Evolutionary conservation across 2,797 vertebrate genomes (phyloP).

Genomic region (Micrastur ruficollis): DNA sequence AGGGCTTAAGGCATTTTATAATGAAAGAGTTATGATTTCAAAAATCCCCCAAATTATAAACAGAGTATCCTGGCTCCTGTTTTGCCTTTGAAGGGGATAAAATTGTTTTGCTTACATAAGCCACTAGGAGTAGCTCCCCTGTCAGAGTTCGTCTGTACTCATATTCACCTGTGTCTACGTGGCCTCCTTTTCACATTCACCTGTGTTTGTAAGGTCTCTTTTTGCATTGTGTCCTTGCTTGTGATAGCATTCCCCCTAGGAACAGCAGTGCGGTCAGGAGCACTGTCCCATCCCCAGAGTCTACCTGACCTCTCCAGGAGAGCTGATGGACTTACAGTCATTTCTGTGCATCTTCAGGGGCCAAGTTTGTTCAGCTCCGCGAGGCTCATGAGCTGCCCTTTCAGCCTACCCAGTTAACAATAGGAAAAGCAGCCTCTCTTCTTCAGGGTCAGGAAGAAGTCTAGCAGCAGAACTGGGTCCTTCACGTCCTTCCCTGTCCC

Average conservation of each 20-base stretch:
- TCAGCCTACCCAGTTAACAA: background rate
- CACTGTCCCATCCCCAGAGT: background rate
- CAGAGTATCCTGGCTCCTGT: constrained; percentile 23
- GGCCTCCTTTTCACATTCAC: background rate
- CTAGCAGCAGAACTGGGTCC: background rate
- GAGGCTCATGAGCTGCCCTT: background rate
- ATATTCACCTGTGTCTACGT: background rate
- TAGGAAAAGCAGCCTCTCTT: background rate
- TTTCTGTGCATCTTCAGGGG: background rate
- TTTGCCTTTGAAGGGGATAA: constrained; percentile 46
- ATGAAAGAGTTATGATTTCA: constrained; percentile 69
- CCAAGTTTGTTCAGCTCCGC: background rate
- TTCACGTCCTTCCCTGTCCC: background rate
- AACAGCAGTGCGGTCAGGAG: background rate
- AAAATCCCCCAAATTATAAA: constrained; percentile 73
- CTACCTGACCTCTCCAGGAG: background rate
- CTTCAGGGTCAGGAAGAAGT: background rate
- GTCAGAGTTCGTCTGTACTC: background rate
- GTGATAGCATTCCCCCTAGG: background rate
- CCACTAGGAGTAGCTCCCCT: constrained; percentile 2
- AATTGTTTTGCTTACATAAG: constrained; percentile 1
- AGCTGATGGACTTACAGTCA: background rate
- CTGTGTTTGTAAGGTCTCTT: background rate
- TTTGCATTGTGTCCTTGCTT: background rate
- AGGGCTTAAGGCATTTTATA: constrained; percentile 66